Evolutionary conservation across 2,888 invertebrate genomes (phyloP).

Genomic region (Sceliomorpha sp.): DNA sequence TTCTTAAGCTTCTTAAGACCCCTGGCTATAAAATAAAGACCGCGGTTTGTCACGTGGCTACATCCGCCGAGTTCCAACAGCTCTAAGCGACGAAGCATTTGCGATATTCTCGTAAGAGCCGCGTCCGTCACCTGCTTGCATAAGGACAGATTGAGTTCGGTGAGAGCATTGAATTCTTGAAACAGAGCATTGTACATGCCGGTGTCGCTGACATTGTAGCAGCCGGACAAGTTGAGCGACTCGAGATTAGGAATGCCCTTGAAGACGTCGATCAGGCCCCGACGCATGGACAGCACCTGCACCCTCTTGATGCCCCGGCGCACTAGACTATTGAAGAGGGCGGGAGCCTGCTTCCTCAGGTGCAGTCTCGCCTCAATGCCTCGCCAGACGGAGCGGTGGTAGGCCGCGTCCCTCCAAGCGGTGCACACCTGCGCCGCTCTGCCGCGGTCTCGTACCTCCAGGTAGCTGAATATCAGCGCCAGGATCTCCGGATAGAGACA

Average conservation of each 20-base stretch:
- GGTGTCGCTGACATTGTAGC: constrained; percentile 94
- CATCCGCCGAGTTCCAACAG: constrained; percentile 95
- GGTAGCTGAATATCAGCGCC: constrained; percentile 93
- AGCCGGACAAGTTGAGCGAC: constrained; percentile 94
- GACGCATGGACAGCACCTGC: constrained; percentile 92
- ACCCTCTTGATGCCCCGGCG: constrained; percentile 93
- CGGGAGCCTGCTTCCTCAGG: constrained; percentile 90
- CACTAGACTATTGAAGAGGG: constrained; percentile 92
- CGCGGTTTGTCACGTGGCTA: constrained; percentile 93
- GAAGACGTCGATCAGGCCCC: constrained; percentile 92
- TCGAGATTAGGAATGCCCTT: constrained; percentile 92
- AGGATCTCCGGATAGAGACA: constrained; percentile 95
- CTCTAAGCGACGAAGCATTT: constrained; percentile 91
- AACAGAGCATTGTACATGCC: constrained; percentile 91
- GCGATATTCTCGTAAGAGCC: constrained; percentile 91
- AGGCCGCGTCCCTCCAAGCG: constrained; percentile 95
- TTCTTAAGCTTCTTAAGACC: constrained; percentile 91
- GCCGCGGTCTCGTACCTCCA: constrained; percentile 93
- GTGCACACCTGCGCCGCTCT: constrained; percentile 94
- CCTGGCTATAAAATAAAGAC: constrained; percentile 92
- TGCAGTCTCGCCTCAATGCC: constrained; percentile 96
- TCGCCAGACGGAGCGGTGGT: constrained; percentile 95
- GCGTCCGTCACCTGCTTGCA: constrained; percentile 98
- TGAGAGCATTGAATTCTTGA: constrained; percentile 88
- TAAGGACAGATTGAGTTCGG: constrained; percentile 91